These are phyloP conservation scores for Zosterops pallidus DNA, from an alignment of 2,113 vertebrate genomes.

Conservation along the genomic window DNA sequence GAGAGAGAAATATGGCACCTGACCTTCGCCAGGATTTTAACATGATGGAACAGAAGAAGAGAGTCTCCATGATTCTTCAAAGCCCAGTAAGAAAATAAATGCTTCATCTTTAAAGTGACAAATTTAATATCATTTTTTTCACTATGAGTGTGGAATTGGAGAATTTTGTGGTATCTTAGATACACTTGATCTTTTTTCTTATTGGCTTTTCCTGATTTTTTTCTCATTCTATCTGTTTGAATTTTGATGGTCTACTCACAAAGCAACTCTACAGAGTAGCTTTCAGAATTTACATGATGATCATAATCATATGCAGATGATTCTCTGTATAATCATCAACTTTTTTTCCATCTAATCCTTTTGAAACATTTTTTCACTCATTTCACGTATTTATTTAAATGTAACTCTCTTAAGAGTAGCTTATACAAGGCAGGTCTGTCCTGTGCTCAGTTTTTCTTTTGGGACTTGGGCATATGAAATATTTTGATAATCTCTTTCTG, in stretches of 20 bases:
- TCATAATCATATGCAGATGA: neutral
- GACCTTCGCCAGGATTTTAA: slow-evolving; percentile 98
- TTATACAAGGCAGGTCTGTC: neutral
- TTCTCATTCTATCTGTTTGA: neutral
- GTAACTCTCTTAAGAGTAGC: neutral
- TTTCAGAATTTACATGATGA: neutral
- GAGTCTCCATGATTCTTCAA: slow-evolving; percentile 99
- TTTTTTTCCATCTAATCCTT: neutral
- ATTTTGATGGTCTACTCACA: neutral
- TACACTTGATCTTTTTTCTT: neutral
- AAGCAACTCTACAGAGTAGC: neutral
- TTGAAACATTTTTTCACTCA: neutral
- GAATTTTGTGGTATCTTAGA: neutral
- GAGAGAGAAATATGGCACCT: slow-evolving; percentile 97
- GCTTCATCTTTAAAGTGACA: neutral
- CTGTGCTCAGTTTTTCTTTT: neutral
- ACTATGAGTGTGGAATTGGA: neutral
- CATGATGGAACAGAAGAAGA: slow-evolving; percentile 99
- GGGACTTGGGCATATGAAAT: neutral
- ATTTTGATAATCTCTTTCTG: neutral
- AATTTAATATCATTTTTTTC: neutral
- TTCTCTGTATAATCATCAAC: neutral
- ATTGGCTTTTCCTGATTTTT: neutral
- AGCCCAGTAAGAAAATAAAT: slow-evolving; percentile 85
- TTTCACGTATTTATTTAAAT: neutral